Base-by-base conservation (phyloP, 2,113 vertebrate species). In the Naja naja region DNA sequence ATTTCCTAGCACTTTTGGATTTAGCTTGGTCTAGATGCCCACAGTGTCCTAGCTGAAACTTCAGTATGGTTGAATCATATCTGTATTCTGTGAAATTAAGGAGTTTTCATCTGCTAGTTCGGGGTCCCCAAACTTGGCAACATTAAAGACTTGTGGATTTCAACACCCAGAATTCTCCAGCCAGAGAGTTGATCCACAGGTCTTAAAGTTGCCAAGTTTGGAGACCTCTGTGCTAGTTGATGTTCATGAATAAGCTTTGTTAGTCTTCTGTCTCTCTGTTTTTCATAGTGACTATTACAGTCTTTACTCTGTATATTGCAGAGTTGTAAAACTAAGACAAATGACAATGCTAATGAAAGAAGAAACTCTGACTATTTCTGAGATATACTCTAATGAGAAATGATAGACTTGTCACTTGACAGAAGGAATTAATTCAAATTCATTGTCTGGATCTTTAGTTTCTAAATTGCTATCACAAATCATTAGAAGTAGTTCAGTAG, bases 351-450 rank as follows among this genome's bases (percentile, higher is more conserved):
- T 90, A 55, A 34, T 1, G 20, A 92, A 55, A 0, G 5, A 95
- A 91, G 91, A 93, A 93, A 91, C 34, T 91, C 60, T 43, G 45
- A 1, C 91, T 10, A 52, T 53, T 94, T 93, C 91, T 9, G 45
- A 92, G 94, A 93, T 91, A 89, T 0, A 0, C 22, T 27, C 81
- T 89, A 7, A 91, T 74, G 94, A 93, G 94, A 85, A 0, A 47
- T 92, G 96, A 95, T 22, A 49, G 94, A 94, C 34, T 55, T 89
- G 85, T 86, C 81, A 34, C 39, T 89, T 69, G 60, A 55, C 49
- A 90, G 87, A 45, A 81, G 23, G 85, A 92, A 95, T 95, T 96
- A 97, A 96, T 96, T 94, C 96, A 94, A 95, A 94, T 64, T 43
- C 93, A 96, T 92, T 96, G 96, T 94, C 95, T 94, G 94, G 94